Evolutionary conservation across 64 coral and sea anemone genomes (phyloP).

Genomic region (Pachyseris speciosa): DNA sequence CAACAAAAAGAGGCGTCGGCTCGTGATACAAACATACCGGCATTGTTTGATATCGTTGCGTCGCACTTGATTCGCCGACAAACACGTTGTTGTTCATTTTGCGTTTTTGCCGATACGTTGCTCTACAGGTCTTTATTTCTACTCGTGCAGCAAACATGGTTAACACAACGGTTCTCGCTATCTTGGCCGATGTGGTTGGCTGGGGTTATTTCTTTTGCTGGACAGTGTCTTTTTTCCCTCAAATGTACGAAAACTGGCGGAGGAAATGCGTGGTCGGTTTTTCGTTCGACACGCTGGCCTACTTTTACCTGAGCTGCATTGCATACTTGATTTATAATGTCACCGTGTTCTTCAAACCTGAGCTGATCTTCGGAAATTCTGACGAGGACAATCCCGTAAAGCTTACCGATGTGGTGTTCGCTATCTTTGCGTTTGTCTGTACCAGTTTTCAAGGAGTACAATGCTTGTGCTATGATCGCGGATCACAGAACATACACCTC

Average conservation of each 20-base stretch:
- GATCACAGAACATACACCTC: slow-evolving; percentile 72
- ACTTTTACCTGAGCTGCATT: slow-evolving; percentile 84
- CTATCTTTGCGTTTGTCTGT: slow-evolving; percentile 70
- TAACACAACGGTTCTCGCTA: slow-evolving; percentile 7
- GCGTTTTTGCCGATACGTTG: not conserved
- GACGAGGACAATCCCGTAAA: slow-evolving; percentile 79
- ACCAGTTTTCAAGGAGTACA: slow-evolving; percentile 58
- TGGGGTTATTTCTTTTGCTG: slow-evolving; percentile 91
- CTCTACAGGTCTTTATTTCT: not conserved
- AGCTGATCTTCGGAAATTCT: slow-evolving; percentile 47
- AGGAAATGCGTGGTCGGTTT: slow-evolving; percentile 84
- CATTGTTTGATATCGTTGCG: no score
- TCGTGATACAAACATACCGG: no score
- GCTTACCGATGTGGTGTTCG: slow-evolving; percentile 79
- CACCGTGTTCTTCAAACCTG: slow-evolving; percentile 68
- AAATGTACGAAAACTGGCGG: slow-evolving; percentile 93
- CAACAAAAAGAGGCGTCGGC: no score
- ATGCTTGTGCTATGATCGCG: slow-evolving; percentile 77
- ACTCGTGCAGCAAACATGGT: slow-evolving; percentile 33
- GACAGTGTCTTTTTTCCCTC: slow-evolving; percentile 84
- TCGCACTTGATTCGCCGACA: not conserved
- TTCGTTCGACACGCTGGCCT: slow-evolving; percentile 86
- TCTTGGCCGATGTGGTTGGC: slow-evolving; percentile 74
- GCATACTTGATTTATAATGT: slow-evolving; percentile 85
- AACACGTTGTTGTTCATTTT: not conserved